These are phyloP conservation scores for Orchestes rusci DNA, from an alignment of 2,888 invertebrate species.

Conservation along the genomic window DNA sequence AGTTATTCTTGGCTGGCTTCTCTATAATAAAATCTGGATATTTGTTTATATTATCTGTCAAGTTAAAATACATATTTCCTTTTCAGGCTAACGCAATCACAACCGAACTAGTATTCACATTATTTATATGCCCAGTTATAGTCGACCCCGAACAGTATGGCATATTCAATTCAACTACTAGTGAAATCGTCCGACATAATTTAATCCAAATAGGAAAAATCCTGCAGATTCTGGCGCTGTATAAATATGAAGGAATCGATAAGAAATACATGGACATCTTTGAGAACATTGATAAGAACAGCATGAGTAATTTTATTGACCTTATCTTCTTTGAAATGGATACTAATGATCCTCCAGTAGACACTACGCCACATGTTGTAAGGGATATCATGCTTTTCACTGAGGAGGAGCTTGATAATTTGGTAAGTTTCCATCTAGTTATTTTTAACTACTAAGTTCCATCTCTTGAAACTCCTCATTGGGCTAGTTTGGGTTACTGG, in stretches of 20 bases:
- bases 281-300: slow-evolving; percentile 67
- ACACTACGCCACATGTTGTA: slow-evolving; percentile 48
- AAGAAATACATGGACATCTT: slow-evolving; percentile 24
- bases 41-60: no score
- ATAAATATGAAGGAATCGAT: slow-evolving; percentile 57
- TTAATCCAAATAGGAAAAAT: slow-evolving; percentile 88
- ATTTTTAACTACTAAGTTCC: no score
- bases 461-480: no score
- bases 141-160: slow-evolving; percentile 94
- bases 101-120: slow-evolving; percentile 86
- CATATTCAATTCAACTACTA: slow-evolving; percentile 86
- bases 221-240: slow-evolving; percentile 82
- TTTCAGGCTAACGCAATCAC: slow-evolving; percentile 58
- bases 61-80: no score
- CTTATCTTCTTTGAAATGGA: slow-evolving; percentile 51
- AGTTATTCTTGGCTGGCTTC: no score
- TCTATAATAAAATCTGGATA: no score
- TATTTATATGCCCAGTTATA: slow-evolving; percentile 94
- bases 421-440: slow-evolving; percentile 47
- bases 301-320: slow-evolving; percentile 72
- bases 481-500: no score
- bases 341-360: slow-evolving; percentile 45
- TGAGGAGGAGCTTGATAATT: slow-evolving; percentile 55
- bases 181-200: slow-evolving; percentile 84
- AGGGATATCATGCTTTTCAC: slow-evolving; percentile 62